A percentile compares a stretch with the other conserved stretches of the same genome.
These are phyloP conservation scores for Paramormyrops hopkinsi DNA, from an alignment of 2,797 vertebrate genomes.

Conservation along the genomic window DNA sequence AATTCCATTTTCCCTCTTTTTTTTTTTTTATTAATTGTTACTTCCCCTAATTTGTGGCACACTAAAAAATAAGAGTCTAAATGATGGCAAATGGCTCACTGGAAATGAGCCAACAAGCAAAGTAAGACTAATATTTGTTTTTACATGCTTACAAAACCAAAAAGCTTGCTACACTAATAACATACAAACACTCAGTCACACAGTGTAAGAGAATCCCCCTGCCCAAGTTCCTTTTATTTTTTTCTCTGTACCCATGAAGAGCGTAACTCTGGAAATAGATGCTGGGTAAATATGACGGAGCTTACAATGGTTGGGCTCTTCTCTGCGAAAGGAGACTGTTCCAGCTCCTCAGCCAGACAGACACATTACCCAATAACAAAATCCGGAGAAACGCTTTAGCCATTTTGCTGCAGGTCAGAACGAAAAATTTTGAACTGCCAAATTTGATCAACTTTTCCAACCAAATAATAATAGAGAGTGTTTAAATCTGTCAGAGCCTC, in stretches of 20 bases:
- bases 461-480: neutral
- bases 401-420: neutral
- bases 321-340: neutral
- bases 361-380: neutral
- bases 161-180: neutral
- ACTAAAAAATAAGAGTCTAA: neutral
- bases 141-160: neutral
- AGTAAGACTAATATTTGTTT: neutral
- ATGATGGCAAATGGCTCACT: neutral
- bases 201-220: neutral
- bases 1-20: neutral
- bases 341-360: neutral
- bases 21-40: neutral
- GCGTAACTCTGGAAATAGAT: slow-evolving; percentile 6
- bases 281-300: neutral
- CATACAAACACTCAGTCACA: neutral
- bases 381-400: neutral
- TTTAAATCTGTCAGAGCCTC: neutral
- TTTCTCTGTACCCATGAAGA: slow-evolving; percentile 10
- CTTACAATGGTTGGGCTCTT: neutral
- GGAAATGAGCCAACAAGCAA: neutral
- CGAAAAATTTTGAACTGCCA: neutral
- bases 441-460: neutral
- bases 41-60: neutral
- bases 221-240: neutral